Percentiles rank a stretch among this genome's conserved stretches.
Evolutionary conservation across 2,888 invertebrate genomes (phyloP).

Genomic region (Melanostoma scalare): DNA sequence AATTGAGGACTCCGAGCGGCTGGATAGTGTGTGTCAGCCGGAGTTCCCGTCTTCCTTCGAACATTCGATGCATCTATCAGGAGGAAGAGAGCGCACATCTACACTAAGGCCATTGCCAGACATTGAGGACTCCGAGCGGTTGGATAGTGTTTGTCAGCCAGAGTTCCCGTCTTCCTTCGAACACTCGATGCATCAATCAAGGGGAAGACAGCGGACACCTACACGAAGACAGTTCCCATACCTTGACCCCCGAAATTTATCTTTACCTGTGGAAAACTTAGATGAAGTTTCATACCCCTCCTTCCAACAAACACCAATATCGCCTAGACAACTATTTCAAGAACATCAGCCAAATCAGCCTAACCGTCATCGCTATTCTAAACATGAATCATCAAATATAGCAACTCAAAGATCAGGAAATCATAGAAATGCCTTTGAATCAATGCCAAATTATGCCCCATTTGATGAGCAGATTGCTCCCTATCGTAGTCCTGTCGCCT

Average conservation of each 20-base stretch:
- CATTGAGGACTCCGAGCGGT: too few species aligned
- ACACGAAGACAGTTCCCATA: neutral
- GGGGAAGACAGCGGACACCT: too few species aligned
- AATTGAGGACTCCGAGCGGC: too few species aligned
- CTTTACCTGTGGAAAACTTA: constrained; percentile 7
- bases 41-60: too few species aligned
- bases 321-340: neutral
- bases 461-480: constrained; percentile 44
- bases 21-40: too few species aligned
- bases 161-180: too few species aligned
- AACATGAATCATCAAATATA: neutral
- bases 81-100: too few species aligned
- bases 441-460: constrained; percentile 45
- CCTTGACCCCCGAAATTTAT: neutral
- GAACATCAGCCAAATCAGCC: neutral
- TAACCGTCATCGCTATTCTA: constrained; percentile 4
- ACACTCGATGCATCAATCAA: too few species aligned
- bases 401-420: constrained; percentile 28
- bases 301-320: neutral
- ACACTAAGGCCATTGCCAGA: too few species aligned
- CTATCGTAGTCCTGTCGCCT: neutral
- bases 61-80: too few species aligned
- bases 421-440: constrained; percentile 28
- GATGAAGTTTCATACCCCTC: constrained; percentile 11
- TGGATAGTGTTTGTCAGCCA: too few species aligned